phyloP scores from a whole-genome alignment of 2,888 invertebrate genomes.

The Coenonympha glycerion region DNA sequence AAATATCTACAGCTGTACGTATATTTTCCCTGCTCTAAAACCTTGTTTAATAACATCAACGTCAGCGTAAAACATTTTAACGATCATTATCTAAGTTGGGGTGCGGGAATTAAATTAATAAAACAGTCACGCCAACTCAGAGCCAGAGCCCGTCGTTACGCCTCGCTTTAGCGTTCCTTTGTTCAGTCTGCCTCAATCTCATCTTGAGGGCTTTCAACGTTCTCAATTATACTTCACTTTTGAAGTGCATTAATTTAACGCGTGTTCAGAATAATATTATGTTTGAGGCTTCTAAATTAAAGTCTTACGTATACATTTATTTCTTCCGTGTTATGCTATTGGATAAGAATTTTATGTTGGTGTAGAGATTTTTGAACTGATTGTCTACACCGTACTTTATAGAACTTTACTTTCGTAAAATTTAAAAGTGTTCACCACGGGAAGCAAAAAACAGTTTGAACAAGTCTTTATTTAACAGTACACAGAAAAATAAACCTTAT shows the following conservation, averaged over 20 bases:
- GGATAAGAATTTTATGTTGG: not conserved
- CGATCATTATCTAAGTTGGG: conserved; percentile 36
- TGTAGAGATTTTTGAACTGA: not conserved
- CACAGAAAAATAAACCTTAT: conserved; percentile 19
- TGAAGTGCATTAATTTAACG: conserved; percentile 22
- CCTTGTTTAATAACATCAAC: conserved; percentile 20
- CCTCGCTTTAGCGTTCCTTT: conserved; percentile 30
- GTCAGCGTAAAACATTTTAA: conserved; percentile 49
- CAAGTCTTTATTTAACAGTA: conserved; percentile 3
- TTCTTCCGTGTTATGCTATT: not conserved
- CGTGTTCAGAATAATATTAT: conserved; percentile 9
- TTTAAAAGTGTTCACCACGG: not conserved
- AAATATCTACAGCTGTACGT: not conserved
- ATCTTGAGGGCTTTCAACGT: conserved; percentile 33
- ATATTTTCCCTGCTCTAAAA: conserved; percentile 8
- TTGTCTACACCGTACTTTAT: not conserved
- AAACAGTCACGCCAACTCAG: conserved; percentile 41
- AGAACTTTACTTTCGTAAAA: not conserved
- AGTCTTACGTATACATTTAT: not conserved
- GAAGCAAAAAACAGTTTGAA: conserved; percentile 9
- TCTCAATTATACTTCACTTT: conserved; percentile 17
- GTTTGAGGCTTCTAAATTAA: not conserved
- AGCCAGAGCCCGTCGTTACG: conserved; percentile 29
- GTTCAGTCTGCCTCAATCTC: conserved; percentile 39
- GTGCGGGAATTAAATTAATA: conserved; percentile 46